A percentile compares a stretch with the other conserved stretches of the same genome.
phyloP scores from a whole-genome alignment of 1,140 invertebrate species.

The Leucophenga varia region DNA sequence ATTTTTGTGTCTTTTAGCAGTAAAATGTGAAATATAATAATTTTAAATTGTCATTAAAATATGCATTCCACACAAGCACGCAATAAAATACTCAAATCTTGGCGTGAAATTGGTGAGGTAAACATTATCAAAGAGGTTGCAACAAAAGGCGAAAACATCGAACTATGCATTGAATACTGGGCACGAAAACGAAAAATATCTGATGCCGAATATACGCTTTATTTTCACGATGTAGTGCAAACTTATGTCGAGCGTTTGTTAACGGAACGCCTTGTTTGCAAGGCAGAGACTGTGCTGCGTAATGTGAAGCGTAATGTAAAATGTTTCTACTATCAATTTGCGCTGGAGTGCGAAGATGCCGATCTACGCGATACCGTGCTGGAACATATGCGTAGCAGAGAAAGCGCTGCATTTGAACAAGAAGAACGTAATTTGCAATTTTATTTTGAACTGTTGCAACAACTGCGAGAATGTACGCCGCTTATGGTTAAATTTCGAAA shows the following conservation, averaged over 20 bases:
- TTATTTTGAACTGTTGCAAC: constrained; percentile 42
- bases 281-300: constrained; percentile 45
- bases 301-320: constrained; percentile 47
- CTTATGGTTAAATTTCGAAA: constrained; percentile 22
- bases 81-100: constrained; percentile 47
- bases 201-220: constrained; percentile 34
- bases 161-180: constrained; percentile 45
- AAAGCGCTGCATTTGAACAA: constrained; percentile 33
- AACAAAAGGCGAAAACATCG: constrained; percentile 52
- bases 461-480: constrained; percentile 27
- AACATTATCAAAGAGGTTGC: constrained; percentile 51
- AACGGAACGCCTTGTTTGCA: constrained; percentile 46
- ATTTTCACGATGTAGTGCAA: constrained; percentile 48
- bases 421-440: constrained; percentile 36
- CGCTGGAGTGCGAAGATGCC: constrained; percentile 37
- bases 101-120: constrained; percentile 44
- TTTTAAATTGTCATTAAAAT: background rate
- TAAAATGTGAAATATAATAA: background rate
- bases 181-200: constrained; percentile 38
- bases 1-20: too few relatives aligned
- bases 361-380: constrained; percentile 42
- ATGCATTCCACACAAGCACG: constrained; percentile 38
- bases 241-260: constrained; percentile 49
- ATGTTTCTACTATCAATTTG: constrained; percentile 49
- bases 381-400: constrained; percentile 38